Conservation (phyloP, 2,797 vertebrate genomes). For the Avahi laniger region DNA sequence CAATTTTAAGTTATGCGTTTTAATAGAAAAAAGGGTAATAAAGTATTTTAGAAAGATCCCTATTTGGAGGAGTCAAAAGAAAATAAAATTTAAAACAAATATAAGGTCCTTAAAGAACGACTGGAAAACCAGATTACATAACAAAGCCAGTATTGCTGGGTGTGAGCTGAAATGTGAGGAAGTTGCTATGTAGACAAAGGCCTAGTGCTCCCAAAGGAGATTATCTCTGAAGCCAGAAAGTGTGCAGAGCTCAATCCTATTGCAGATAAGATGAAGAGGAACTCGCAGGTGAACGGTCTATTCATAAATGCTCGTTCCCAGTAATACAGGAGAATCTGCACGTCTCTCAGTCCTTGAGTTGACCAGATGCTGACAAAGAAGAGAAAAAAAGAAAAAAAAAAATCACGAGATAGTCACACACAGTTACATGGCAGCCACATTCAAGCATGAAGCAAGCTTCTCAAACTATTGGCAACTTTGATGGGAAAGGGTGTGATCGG, state of each 20-base stretch:
- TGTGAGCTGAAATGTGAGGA: neutral
- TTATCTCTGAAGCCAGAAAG: neutral
- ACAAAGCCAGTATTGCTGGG: neutral
- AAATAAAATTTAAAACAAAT: constrained; percentile 10
- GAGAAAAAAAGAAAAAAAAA: neutral
- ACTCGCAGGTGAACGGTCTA: neutral
- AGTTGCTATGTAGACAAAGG: neutral
- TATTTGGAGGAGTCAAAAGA: neutral
- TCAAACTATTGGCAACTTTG: neutral
- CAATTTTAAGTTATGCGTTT: neutral
- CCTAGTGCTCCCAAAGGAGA: neutral
- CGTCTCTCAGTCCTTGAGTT: neutral
- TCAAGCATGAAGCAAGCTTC: neutral
- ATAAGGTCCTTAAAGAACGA: neutral
- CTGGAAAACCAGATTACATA: neutral
- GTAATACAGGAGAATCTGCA: neutral
- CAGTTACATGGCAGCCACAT: neutral
- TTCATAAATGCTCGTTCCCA: neutral
- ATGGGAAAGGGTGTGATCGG: neutral
- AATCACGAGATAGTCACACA: rapidly evolving
- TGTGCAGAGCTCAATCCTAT: neutral
- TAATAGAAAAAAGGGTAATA: neutral
- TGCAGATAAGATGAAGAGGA: neutral
- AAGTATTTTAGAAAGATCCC: neutral
- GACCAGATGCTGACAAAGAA: neutral